phyloP scores from a whole-genome alignment of 2,888 invertebrate genomes.

The Colostygia pectinataria region DNA sequence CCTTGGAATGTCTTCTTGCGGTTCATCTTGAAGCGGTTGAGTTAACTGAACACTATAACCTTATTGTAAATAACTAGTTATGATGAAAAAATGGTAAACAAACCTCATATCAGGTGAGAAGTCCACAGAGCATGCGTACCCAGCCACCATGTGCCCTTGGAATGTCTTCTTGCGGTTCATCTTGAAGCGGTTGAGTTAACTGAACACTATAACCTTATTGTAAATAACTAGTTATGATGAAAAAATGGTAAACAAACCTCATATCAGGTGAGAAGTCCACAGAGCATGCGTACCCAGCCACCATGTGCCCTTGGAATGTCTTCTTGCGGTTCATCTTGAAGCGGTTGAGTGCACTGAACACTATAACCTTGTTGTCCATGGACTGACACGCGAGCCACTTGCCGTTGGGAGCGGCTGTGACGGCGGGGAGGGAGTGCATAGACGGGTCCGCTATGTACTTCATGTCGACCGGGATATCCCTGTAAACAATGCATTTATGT shows the following conservation, averaged over 20 bases:
- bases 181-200: conserved; percentile 98
- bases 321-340: conserved; percentile 99
- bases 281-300: conserved; percentile 98
- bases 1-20: too few species aligned
- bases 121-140: conserved; percentile 98
- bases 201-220: conserved; percentile 99
- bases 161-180: conserved; percentile 99
- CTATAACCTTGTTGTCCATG: conserved; percentile 99
- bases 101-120: conserved; percentile 99
- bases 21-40: too few species aligned
- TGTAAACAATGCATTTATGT: conserved; percentile 38
- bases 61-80: too few species aligned
- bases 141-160: conserved; percentile 99
- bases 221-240: too few species aligned
- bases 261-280: conserved; percentile 99
- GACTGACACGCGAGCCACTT: conserved; percentile 99
- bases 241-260: too few species aligned
- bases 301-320: conserved; percentile 99
- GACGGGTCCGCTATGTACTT: conserved; percentile 99
- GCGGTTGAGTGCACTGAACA: conserved; percentile 98
- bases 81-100: too few species aligned
- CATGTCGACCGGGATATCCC: conserved; percentile 98
- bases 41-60: too few species aligned
- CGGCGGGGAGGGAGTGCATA: conserved; percentile 99
- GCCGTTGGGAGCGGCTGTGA: conserved; percentile 96